Conservation (phyloP, 2,888 invertebrate species). For the Diabrotica balteata region DNA sequence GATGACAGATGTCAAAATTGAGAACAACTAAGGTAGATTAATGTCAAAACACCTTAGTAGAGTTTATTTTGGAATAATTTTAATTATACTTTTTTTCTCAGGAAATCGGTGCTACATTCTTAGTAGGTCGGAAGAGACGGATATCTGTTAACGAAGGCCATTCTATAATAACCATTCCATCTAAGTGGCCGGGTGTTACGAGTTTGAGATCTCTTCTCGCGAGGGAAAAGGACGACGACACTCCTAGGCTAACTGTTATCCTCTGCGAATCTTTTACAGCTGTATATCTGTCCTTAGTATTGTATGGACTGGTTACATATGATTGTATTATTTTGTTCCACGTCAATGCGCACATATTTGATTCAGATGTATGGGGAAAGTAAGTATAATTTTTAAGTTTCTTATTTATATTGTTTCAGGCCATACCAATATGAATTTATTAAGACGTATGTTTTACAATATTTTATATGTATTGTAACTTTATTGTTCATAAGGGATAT, state of each 20-base stretch:
- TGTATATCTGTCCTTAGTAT: slow-evolving; percentile 89
- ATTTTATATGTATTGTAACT: too few relatives aligned
- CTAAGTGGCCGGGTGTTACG: slow-evolving; percentile 96
- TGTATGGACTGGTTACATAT: slow-evolving; percentile 91
- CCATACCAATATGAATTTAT: too few relatives aligned
- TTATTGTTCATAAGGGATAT: too few relatives aligned
- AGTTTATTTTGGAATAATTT: too few relatives aligned
- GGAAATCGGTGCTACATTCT: slow-evolving; percentile 67
- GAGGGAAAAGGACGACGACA: slow-evolving; percentile 91
- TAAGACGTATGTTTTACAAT: too few relatives aligned
- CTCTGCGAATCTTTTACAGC: slow-evolving; percentile 93
- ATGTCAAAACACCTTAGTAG: too few relatives aligned
- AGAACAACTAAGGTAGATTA: too few relatives aligned
- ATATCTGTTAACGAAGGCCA: slow-evolving; percentile 81
- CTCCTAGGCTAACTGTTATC: slow-evolving; percentile 89
- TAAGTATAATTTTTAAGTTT: slow-evolving; percentile 40
- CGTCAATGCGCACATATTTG: slow-evolving; percentile 83
- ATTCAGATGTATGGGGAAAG: slow-evolving; percentile 76
- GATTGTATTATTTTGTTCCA: slow-evolving; percentile 92
- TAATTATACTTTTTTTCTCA: slow-evolving; percentile 39
- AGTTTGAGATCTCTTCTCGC: slow-evolving; percentile 89
- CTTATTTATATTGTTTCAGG: not conserved
- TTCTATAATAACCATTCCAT: slow-evolving; percentile 80
- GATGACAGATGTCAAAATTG: too few relatives aligned
- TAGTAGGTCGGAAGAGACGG: slow-evolving; percentile 75